Conservation (phyloP, 2,113 vertebrate genomes). For the Furnarius figulus region DNA sequence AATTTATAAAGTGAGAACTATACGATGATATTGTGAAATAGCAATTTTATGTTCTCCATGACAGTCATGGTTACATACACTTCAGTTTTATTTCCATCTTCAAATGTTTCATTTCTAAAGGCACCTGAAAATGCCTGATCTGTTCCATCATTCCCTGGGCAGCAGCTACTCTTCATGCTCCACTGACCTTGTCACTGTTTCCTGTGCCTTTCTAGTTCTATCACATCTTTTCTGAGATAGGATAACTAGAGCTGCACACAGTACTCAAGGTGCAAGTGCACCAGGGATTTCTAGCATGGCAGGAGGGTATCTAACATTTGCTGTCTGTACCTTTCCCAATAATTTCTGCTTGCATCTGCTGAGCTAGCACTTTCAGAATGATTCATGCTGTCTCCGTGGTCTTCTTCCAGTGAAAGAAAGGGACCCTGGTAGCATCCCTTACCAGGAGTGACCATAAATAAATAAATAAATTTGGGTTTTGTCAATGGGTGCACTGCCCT, state of each 20-base stretch:
- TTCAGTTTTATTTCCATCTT: neutral
- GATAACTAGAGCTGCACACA: neutral
- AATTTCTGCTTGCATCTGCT: neutral
- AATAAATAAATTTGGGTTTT: neutral
- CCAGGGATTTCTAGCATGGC: neutral
- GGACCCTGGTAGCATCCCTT: rapidly evolving
- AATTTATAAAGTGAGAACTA: neutral
- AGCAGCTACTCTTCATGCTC: neutral
- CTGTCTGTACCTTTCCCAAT: neutral
- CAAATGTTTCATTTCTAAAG: constrained; percentile 16
- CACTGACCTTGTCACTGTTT: neutral
- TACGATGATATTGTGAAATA: neutral
- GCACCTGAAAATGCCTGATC: constrained; percentile 8
- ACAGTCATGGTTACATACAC: neutral
- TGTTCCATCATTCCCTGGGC: neutral
- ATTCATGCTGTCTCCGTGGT: neutral
- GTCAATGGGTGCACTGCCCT: neutral
- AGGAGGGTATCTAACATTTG: neutral
- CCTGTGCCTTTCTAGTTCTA: neutral
- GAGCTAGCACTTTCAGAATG: neutral
- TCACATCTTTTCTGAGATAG: neutral
- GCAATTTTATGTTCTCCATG: neutral
- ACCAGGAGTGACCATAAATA: neutral
- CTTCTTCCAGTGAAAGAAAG: neutral
- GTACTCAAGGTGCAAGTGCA: neutral